phyloP scores from a whole-genome alignment of 2,888 invertebrate species.

The Drosophila paranaensis region DNA sequence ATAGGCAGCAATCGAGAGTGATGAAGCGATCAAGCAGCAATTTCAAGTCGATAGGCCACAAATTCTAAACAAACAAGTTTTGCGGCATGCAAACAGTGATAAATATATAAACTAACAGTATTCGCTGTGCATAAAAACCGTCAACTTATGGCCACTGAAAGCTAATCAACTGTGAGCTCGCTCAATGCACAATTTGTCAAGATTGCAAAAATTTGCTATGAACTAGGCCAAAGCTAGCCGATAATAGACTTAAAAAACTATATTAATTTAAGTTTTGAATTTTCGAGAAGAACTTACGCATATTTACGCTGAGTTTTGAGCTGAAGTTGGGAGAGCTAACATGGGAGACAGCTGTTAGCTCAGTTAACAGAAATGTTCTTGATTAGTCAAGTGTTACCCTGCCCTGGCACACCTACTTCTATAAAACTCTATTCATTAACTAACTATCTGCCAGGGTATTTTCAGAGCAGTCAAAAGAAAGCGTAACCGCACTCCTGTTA shows the following conservation, averaged over 20 bases:
- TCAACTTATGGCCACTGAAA: constrained; percentile 17
- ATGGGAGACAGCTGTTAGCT: too few relatives aligned
- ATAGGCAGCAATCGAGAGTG: not conserved
- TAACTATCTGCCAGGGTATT: constrained; percentile 5
- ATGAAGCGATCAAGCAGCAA: not conserved
- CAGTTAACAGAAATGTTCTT: not conserved
- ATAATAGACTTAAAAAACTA: too few relatives aligned
- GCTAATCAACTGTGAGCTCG: constrained; percentile 30
- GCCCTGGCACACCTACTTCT: too few relatives aligned
- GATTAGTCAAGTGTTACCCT: not conserved
- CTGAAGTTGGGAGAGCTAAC: too few relatives aligned
- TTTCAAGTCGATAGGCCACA: not conserved
- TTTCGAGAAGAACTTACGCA: too few relatives aligned
- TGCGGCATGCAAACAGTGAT: constrained; percentile 2
- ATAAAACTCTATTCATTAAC: too few relatives aligned
- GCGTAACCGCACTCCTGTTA: constrained; percentile 25
- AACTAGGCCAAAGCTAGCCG: too few relatives aligned
- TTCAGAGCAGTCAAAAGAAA: not conserved
- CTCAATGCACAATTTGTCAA: constrained; percentile 27
- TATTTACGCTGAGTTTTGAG: too few relatives aligned
- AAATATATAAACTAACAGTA: constrained; percentile 20
- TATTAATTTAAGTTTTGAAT: too few relatives aligned
- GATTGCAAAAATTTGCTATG: not conserved
- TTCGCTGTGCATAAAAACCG: constrained; percentile 24
- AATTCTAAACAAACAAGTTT: constrained; percentile 21